Conservation (phyloP, 2,888 invertebrate species). For the Agonum fuliginosum region DNA sequence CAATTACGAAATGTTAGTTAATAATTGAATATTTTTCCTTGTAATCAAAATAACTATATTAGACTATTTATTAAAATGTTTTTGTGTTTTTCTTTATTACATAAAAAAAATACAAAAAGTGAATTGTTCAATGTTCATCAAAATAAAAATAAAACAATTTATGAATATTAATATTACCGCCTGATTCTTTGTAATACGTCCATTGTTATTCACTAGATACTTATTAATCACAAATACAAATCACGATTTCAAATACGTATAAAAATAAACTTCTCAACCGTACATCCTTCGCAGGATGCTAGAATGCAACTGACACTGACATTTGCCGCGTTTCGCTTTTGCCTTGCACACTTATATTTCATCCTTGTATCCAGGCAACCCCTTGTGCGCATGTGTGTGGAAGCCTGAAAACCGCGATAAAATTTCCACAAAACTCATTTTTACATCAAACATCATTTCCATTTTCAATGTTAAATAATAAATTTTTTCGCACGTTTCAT, state of each 20-base stretch:
- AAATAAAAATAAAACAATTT: neutral
- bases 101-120: neutral
- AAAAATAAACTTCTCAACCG: slow-evolving; percentile 8
- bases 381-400: neutral
- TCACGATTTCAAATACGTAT: slow-evolving; percentile 27
- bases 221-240: neutral
- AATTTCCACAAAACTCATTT: slow-evolving; percentile 13
- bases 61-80: no score
- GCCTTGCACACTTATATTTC: no score
- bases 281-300: neutral
- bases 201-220: neutral
- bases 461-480: slow-evolving; percentile 4
- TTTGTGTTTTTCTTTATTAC: neutral
- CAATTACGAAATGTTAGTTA: no score
- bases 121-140: neutral
- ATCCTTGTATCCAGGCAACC: no score
- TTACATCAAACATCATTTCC: slow-evolving; percentile 10
- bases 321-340: no score
- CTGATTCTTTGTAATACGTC: slow-evolving; percentile 20
- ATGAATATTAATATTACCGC: neutral
- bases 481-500: no score
- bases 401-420: slow-evolving; percentile 16
- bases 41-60: no score
- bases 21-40: no score
- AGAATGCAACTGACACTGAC: slow-evolving; percentile 7